A percentile compares a stretch with the other conserved stretches of the same genome.
These are phyloP conservation scores for Brassicogethes aeneus DNA, from an alignment of 2,888 invertebrate genomes.

Conservation along the genomic window DNA sequence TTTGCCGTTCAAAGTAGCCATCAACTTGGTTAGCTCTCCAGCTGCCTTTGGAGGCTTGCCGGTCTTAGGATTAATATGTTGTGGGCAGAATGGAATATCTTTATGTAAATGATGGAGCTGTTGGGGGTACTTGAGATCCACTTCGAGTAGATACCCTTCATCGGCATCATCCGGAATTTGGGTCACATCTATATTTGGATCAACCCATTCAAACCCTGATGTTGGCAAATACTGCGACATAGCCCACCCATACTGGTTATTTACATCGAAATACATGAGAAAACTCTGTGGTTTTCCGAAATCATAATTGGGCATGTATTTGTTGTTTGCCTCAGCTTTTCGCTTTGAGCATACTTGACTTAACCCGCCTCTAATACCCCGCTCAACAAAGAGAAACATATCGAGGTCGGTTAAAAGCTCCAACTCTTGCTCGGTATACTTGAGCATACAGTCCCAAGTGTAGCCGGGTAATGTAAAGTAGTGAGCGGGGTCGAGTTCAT, in stretches of 20 bases:
- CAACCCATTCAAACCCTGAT: conserved; percentile 23
- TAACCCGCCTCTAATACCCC: conserved; percentile 28
- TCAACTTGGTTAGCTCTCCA: conserved; percentile 17
- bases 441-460: conserved; percentile 26
- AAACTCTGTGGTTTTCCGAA: conserved; percentile 14
- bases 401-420: conserved; percentile 25
- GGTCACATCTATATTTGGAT: conserved; percentile 9
- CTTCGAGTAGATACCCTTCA: conserved; percentile 28
- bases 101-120: conserved; percentile 28
- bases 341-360: conserved; percentile 22
- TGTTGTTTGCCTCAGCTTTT: conserved; percentile 31
- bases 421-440: conserved; percentile 17
- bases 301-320: conserved; percentile 27
- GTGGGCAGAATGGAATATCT: conserved; percentile 20
- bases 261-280: conserved; percentile 28
- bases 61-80: conserved; percentile 20
- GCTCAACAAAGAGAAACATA: conserved; percentile 26
- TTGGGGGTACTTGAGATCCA: conserved; percentile 37
- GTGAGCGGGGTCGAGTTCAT: conserved; percentile 26
- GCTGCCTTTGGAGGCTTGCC: too few relatives aligned
- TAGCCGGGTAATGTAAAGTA: conserved; percentile 27
- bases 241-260: conserved; percentile 24
- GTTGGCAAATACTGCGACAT: conserved; percentile 24
- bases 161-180: conserved; percentile 12
- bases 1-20: too few relatives aligned